phyloP scores from a whole-genome alignment of 2,888 invertebrate genomes.

The Clitarchus hookeri region DNA sequence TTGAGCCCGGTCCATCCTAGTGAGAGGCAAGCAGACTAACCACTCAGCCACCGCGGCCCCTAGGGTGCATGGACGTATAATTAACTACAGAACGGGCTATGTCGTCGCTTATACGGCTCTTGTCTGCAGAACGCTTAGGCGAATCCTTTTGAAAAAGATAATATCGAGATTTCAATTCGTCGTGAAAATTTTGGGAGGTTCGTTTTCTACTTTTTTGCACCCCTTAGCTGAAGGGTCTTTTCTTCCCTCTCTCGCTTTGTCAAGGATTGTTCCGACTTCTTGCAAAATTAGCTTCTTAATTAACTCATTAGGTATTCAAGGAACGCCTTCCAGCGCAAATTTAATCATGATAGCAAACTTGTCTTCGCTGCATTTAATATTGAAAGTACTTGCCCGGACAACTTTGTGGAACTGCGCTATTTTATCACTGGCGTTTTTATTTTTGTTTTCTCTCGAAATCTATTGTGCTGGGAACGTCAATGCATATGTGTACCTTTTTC shows the following conservation, averaged over 20 bases:
- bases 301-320: background rate
- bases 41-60: too few relatives aligned
- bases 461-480: too few relatives aligned
- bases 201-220: background rate
- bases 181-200: background rate
- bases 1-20: too few relatives aligned
- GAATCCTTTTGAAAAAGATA: background rate
- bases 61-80: too few relatives aligned
- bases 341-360: constrained; percentile 9
- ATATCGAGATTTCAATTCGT: background rate
- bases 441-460: background rate
- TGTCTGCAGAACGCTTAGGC: background rate
- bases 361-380: constrained; percentile 14
- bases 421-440: background rate
- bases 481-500: too few relatives aligned
- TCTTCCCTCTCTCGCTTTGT: background rate
- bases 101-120: background rate
- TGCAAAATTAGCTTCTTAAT: constrained; percentile 14
- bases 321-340: background rate
- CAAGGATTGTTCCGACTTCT: constrained; percentile 1
- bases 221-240: background rate
- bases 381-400: background rate
- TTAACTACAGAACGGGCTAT: too few relatives aligned
- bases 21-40: too few relatives aligned
- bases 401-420: background rate